phyloP scores from a whole-genome alignment of 1,140 invertebrate genomes.

The Brachionus sp. region DNA sequence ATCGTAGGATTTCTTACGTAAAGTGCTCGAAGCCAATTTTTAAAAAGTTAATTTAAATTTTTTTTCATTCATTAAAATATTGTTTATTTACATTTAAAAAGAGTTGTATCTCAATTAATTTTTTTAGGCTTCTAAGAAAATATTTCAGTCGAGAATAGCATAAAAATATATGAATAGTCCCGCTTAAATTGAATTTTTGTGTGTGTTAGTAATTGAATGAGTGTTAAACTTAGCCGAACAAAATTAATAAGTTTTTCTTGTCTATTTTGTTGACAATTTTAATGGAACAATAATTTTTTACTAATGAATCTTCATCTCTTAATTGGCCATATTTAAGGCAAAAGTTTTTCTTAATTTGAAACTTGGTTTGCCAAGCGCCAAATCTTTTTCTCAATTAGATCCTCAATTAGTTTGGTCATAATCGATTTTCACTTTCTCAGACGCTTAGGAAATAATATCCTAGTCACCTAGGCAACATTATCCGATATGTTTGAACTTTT shows the following conservation, averaged over 20 bases:
- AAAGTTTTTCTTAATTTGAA: neutral
- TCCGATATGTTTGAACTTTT: neutral
- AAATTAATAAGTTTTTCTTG: neutral
- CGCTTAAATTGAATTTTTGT: neutral
- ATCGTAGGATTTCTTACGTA: neutral
- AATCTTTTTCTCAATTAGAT: neutral
- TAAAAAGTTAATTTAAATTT: conserved; percentile 6
- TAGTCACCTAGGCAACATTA: neutral
- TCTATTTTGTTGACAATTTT: neutral
- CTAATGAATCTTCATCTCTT: conserved; percentile 1
- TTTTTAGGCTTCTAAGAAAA: conserved; percentile 3
- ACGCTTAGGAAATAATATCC: neutral
- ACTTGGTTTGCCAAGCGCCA: neutral
- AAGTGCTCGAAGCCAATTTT: neutral
- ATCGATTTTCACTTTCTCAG: neutral
- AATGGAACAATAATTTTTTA: neutral
- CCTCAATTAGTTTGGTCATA: neutral
- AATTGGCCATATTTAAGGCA: neutral
- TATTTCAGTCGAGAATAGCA: neutral
- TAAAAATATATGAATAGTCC: neutral
- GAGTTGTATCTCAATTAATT: conserved; percentile 1
- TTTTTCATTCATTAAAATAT: neutral
- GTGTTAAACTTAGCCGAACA: neutral
- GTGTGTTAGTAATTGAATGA: too few relatives aligned
- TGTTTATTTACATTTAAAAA: conserved; percentile 12